Evolutionary conservation across 2,113 vertebrate species (phyloP).

Genomic region (Muntiacus reevesi): DNA sequence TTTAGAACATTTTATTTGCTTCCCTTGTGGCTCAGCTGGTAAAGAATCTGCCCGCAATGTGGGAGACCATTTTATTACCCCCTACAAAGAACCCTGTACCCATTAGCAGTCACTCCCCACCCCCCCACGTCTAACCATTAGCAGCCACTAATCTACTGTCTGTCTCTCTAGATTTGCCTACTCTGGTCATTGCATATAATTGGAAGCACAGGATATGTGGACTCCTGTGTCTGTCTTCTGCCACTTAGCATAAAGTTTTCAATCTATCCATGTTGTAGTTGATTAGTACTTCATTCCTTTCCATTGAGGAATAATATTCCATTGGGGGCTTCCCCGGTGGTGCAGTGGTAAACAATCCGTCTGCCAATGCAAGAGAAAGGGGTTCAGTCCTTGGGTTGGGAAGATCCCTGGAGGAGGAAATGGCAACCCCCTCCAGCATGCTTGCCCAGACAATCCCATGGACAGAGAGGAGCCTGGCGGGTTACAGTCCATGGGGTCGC

Average conservation of each 20-base stretch:
- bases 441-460: no score
- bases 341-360: no score
- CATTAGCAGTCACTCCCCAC: neutral
- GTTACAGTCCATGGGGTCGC: no score
- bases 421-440: no score
- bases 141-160: neutral
- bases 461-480: no score
- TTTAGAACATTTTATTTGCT: neutral
- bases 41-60: no score
- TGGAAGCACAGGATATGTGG: neutral
- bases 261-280: accelerated
- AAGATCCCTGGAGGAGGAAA: no score
- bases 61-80: no score
- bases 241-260: neutral
- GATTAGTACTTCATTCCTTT: neutral
- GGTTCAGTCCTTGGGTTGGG: no score
- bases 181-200: neutral
- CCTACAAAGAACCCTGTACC: neutral
- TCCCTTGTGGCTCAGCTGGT: no score
- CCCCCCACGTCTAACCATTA: neutral
- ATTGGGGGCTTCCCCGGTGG: no score
- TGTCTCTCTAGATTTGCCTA: neutral
- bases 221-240: neutral
- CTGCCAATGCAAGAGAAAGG: no score
- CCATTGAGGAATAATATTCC: neutral